These are phyloP conservation scores for Prietella phreatophila DNA, from an alignment of 2,113 vertebrate species.

Conservation along the genomic window DNA sequence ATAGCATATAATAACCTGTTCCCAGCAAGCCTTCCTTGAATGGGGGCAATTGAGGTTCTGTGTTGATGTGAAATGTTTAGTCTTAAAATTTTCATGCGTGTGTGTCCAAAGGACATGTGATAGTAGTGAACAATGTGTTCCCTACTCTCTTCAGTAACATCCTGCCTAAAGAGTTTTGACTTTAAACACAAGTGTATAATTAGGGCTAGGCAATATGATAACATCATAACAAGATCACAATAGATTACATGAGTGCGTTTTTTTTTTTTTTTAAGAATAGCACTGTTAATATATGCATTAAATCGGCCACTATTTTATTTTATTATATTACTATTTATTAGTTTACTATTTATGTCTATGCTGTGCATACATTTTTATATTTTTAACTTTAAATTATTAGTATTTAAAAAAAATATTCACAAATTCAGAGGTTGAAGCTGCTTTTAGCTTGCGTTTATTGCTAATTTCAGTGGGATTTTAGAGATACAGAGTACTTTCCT, in stretches of 20 bases:
- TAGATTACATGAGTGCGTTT: neutral
- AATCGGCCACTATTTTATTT: neutral
- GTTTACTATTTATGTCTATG: neutral
- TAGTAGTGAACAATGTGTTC: slow-evolving; percentile 44
- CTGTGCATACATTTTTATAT: neutral
- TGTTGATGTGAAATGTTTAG: slow-evolving; percentile 42
- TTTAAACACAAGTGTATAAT: neutral
- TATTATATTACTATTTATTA: neutral
- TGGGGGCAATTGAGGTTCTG: slow-evolving; percentile 15
- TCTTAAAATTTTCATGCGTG: slow-evolving; percentile 40
- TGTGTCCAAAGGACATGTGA: slow-evolving; percentile 34
- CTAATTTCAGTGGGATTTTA: neutral
- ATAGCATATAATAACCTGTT: neutral
- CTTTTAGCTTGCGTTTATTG: neutral
- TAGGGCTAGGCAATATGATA: neutral
- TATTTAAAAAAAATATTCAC: neutral
- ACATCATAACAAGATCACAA: neutral
- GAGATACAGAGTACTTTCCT: neutral
- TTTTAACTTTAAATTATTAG: neutral
- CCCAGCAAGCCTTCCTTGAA: neutral
- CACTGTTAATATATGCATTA: neutral
- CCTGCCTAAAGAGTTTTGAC: neutral
- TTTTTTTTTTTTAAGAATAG: neutral
- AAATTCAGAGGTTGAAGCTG: neutral
- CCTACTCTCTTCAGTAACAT: neutral